Percentiles rank a stretch among this genome's conserved stretches.
Conservation (phyloP, 2,888 invertebrate genomes). For the Drosophila buzzatii region DNA sequence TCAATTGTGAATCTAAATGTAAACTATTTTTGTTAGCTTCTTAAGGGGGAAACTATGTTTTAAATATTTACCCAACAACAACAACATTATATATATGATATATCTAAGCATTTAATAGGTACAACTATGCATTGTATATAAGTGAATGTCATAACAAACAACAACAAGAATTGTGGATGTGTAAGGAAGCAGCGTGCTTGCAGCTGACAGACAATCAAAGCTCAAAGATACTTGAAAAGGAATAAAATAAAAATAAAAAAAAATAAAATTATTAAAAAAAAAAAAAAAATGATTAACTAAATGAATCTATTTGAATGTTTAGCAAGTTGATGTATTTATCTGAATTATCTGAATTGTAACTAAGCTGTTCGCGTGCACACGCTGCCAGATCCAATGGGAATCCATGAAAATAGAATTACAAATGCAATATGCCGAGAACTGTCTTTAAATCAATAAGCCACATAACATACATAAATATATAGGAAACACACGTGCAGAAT, state of each 20-base stretch:
- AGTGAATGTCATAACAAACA: conserved; percentile 32
- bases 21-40: conserved; percentile 41
- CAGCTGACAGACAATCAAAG: conserved; percentile 80
- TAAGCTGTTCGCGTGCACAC: conserved; percentile 40
- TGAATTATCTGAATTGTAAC: conserved; percentile 13
- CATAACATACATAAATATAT: not conserved
- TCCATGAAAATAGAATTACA: conserved; percentile 1
- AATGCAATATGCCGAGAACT: conserved; percentile 8
- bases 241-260: not conserved
- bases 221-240: conserved; percentile 48
- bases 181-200: conserved; percentile 55
- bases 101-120: not conserved
- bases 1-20: conserved; percentile 29
- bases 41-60: conserved; percentile 37
- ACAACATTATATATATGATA: not conserved
- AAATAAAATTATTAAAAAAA: not conserved
- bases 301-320: conserved; percentile 33
- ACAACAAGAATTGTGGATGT: conserved; percentile 13
- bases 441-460: conserved; percentile 11
- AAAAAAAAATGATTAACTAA: not conserved
- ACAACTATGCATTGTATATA: conserved; percentile 3
- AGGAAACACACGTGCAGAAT: conserved; percentile 23
- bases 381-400: conserved; percentile 43
- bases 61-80: conserved; percentile 32
- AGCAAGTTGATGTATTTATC: conserved; percentile 38